These are phyloP conservation scores for Phocoena phocoena DNA, from an alignment of 2,113 vertebrate genomes.

Conservation along the genomic window DNA sequence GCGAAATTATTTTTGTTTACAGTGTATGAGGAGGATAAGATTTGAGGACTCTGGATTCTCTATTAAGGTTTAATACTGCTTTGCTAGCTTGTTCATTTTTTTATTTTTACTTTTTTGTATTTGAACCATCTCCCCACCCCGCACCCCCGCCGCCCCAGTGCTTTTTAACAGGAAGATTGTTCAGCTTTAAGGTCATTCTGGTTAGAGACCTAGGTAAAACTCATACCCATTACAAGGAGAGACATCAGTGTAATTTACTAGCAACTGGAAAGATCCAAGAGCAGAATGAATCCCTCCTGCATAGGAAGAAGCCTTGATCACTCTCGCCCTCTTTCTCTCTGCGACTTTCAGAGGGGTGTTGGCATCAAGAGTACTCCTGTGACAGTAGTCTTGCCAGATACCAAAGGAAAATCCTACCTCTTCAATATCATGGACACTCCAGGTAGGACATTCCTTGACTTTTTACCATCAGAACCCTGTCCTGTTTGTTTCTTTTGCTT, in stretches of 20 bases:
- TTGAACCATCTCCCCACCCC: neutral
- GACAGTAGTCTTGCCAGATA: constrained; percentile 97
- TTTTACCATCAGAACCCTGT: neutral
- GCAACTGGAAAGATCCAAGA: neutral
- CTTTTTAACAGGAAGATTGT: neutral
- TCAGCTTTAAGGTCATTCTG: neutral
- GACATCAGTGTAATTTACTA: neutral
- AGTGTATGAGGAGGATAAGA: neutral
- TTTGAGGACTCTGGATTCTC: neutral
- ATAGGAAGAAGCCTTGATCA: neutral
- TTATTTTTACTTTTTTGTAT: neutral
- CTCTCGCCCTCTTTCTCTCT: neutral
- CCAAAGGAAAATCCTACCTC: constrained; percentile 97
- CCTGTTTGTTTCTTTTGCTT: neutral
- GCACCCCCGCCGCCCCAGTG: fast-evolving
- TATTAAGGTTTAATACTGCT: neutral
- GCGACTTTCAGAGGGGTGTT: constrained; percentile 92
- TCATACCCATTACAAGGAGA: neutral
- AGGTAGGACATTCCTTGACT: constrained; percentile 83
- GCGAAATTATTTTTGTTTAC: neutral
- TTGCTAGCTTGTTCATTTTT: neutral
- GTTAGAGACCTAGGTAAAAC: constrained; percentile 5
- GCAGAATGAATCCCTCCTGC: neutral
- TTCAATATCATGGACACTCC: constrained; percentile 99
- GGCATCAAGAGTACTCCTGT: constrained; percentile 99